Evolutionary conservation across 1,140 invertebrate genomes (phyloP), one percentile per base, ranked within the genome.

Genomic region (Helicoverpa armigera): DNA sequence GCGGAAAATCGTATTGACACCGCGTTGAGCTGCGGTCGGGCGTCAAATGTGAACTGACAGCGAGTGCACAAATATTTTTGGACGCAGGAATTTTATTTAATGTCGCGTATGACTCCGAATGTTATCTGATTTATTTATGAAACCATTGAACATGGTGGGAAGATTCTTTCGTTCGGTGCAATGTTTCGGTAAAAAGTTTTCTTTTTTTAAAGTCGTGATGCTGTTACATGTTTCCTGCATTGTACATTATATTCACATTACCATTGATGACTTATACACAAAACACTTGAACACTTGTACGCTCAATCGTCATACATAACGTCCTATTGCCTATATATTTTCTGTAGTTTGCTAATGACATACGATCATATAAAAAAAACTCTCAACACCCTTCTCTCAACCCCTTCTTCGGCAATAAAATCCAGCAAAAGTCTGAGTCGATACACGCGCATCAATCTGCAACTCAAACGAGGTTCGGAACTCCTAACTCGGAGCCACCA

Each of bases 1-100:
- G 70, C 61, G 56, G 70, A 60, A 79, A 82, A 82, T 73, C 61
- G 70, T 79, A 79, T 82, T 79, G 81, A 82, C 76, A 82, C 81
- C 70, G 56, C 43, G 76, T 29, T 18, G 29, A 18, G 50, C 60
- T 54, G 60, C 14, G 58, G 35, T 50, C 23, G 35, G 53, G 70
- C 58, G 31, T 76, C 31, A 63, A 76, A 76, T 16, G 35, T 61
- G 43, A 76, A 31, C 73, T 76, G 56, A 61, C 58, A 61, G 73
- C 43, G 73, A 73, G 29, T 16, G 51, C 29, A 23, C n/a, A 4
- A 35, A 58, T 56, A 43, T 56, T 73, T 56, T 43, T 63, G 73
- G 35, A 76, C 14, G 43, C 2, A 11, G 16, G 16, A 69, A 18
- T 69, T 69, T 61, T n/a, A n/a, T 69, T 69, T 69, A 13, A 50